Evolutionary conservation across 2,888 invertebrate species (phyloP).

Genomic region (Neocrepidodera transversa): DNA sequence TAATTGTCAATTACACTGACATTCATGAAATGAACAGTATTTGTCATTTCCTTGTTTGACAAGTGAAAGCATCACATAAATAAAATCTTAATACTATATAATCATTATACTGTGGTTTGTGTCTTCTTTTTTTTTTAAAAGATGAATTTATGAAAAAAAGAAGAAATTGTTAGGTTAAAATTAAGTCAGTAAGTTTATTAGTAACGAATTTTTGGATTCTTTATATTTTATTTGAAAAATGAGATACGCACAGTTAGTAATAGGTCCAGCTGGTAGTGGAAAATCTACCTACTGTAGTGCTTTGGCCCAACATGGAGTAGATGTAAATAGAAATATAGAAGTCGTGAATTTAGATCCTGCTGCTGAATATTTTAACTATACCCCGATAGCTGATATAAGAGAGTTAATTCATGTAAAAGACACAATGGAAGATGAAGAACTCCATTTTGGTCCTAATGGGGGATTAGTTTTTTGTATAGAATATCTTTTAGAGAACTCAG

Average conservation of each 20-base stretch:
- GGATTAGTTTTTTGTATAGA: slow-evolving; percentile 95
- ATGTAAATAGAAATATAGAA: slow-evolving; percentile 73
- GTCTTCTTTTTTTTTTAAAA: no score
- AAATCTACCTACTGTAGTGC: slow-evolving; percentile 97
- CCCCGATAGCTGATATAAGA: slow-evolving; percentile 82
- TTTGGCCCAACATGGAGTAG: slow-evolving; percentile 84
- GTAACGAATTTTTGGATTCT: no score
- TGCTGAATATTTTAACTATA: slow-evolving; percentile 94
- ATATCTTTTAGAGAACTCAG: slow-evolving; percentile 87
- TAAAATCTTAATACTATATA: no score
- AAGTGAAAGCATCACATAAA: no score
- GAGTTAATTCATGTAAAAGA: slow-evolving; percentile 94
- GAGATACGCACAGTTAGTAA: slow-evolving; percentile 94
- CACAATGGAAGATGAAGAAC: slow-evolving; percentile 94
- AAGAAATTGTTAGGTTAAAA: no score
- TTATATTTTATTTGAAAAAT: no score
- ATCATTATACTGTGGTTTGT: no score
- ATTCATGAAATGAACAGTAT: no score
- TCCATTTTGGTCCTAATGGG: slow-evolving; percentile 96
- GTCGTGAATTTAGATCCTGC: slow-evolving; percentile 54
- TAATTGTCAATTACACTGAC: no score
- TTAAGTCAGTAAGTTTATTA: no score
- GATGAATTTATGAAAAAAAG: no score
- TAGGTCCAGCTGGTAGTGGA: slow-evolving; percentile 97
- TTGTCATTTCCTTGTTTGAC: no score